Percentiles rank a stretch among this genome's conserved stretches.
These are phyloP conservation scores for Scaptomyza montana DNA, from an alignment of 1,140 invertebrate genomes.

Conservation along the genomic window DNA sequence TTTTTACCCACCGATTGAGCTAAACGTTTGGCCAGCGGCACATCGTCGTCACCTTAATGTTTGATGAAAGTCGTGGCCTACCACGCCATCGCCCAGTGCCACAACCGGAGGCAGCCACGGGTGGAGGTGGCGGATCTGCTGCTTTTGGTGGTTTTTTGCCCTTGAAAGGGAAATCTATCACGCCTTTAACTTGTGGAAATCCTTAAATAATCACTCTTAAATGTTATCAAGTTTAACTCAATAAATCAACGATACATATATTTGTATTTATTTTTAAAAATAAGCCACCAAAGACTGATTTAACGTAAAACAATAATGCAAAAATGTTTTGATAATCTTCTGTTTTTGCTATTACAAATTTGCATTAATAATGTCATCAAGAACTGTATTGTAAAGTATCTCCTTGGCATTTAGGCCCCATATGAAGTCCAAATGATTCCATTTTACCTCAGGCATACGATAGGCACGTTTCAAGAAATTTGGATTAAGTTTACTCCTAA, in stretches of 20 bases:
- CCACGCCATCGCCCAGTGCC: constrained; percentile 54
- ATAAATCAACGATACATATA: constrained; percentile 9
- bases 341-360: constrained; percentile 41
- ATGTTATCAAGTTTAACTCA: neutral
- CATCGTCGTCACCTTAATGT: constrained; percentile 81
- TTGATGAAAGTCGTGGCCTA: constrained; percentile 53
- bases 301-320: constrained; percentile 1
- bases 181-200: neutral
- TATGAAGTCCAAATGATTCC: constrained; percentile 90
- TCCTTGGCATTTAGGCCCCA: constrained; percentile 86
- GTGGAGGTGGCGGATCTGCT: constrained; percentile 27
- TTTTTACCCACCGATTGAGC: constrained; percentile 70
- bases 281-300: constrained; percentile 1
- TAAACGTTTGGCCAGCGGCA: constrained; percentile 80
- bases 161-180: constrained; percentile 51
- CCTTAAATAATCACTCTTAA: neutral
- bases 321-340: constrained; percentile 34
- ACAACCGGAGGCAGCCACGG: neutral
- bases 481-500: constrained; percentile 72
- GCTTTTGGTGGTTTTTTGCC: constrained; percentile 84
- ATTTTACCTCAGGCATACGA: constrained; percentile 85
- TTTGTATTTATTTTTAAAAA: constrained; percentile 1
- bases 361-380: constrained; percentile 65
- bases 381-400: constrained; percentile 85
- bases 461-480: constrained; percentile 49